phyloP scores from a whole-genome alignment of 2,113 vertebrate species.

The Charina bottae region DNA sequence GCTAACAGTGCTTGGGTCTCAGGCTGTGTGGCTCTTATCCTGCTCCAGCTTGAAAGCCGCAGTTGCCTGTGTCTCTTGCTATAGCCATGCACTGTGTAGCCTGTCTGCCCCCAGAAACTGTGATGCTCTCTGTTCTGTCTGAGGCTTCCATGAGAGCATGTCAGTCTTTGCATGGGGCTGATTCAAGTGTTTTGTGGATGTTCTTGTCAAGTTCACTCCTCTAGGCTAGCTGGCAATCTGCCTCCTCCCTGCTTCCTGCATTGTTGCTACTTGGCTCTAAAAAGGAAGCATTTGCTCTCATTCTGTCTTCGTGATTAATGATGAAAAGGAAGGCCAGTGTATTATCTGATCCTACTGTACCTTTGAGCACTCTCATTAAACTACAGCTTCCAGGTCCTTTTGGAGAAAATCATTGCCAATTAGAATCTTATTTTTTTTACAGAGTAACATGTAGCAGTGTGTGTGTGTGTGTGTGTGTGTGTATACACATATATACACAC shows the following conservation, averaged over 20 bases:
- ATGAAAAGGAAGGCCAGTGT: background rate
- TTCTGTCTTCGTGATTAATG: background rate
- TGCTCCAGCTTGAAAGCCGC: background rate
- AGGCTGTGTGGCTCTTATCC: background rate
- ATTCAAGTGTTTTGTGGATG: background rate
- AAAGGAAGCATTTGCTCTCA: background rate
- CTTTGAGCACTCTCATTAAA: constrained; percentile 1
- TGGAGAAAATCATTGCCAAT: background rate
- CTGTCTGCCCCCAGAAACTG: background rate
- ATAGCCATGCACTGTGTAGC: background rate
- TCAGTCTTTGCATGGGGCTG: background rate
- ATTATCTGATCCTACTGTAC: background rate
- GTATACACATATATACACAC: background rate
- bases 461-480: background rate
- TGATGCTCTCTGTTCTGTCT: background rate
- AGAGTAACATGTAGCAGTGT: background rate
- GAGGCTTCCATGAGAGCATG: background rate
- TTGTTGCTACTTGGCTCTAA: background rate
- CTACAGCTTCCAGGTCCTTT: background rate
- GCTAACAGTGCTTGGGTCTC: background rate
- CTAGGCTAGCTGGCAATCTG: background rate
- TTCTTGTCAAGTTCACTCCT: background rate
- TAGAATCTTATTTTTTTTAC: background rate
- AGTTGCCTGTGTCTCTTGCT: background rate
- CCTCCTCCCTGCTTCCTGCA: background rate